These are phyloP conservation scores for Blastobasis adustella DNA, from an alignment of 2,888 invertebrate genomes.

Conservation along the genomic window DNA sequence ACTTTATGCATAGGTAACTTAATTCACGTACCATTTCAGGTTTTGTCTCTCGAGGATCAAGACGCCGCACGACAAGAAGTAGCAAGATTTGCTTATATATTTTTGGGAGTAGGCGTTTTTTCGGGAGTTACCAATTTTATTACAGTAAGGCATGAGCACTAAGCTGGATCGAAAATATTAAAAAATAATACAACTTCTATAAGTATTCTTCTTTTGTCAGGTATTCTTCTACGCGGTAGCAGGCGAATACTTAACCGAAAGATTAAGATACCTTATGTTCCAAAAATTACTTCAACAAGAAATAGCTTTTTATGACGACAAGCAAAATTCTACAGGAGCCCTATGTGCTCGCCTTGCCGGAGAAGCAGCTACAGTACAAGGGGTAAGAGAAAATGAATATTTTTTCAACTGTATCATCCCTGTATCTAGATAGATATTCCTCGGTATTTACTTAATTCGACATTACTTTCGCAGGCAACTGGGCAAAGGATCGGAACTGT, in stretches of 20 bases:
- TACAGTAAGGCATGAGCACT: slow-evolving; percentile 63
- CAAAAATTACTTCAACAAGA: slow-evolving; percentile 82
- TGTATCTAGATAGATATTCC: background rate
- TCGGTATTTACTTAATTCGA: background rate
- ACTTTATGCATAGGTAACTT: too few relatives aligned
- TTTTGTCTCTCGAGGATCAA: slow-evolving; percentile 64
- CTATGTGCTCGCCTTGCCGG: slow-evolving; percentile 83
- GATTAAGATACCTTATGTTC: slow-evolving; percentile 80
- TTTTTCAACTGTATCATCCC: too few relatives aligned
- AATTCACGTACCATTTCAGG: slow-evolving; percentile 33
- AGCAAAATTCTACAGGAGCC: slow-evolving; percentile 82
- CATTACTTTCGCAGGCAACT: slow-evolving; percentile 74
- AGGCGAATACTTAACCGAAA: slow-evolving; percentile 85
- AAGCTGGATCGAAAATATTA: background rate
- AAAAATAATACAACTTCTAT: background rate
- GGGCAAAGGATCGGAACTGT: slow-evolving; percentile 87
- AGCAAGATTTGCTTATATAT: slow-evolving; percentile 77
- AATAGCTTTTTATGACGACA: slow-evolving; percentile 83
- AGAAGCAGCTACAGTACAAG: slow-evolving; percentile 86
- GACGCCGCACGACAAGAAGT: slow-evolving; percentile 75
- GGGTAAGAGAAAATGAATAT: slow-evolving; percentile 63
- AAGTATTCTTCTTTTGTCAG: slow-evolving; percentile 19
- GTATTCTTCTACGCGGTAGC: slow-evolving; percentile 82
- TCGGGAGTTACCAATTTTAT: slow-evolving; percentile 80
- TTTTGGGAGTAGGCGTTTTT: slow-evolving; percentile 78